Base-by-base conservation (phyloP, 2,113 vertebrate genomes). In the Apteryx owenii region DNA sequence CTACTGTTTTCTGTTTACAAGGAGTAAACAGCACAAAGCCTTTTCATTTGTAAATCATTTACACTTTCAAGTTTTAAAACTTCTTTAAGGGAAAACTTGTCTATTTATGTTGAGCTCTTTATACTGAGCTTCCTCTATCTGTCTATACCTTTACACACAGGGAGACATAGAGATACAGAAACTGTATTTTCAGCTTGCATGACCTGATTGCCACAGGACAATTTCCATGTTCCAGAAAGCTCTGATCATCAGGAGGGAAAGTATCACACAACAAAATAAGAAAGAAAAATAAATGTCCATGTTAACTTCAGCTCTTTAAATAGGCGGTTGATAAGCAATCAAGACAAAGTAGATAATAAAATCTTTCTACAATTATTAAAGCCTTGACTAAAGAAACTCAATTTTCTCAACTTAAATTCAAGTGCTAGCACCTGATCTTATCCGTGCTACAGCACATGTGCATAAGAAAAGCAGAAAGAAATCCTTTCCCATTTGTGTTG, bases 311-410 rank as follows among this genome's bases (percentile, higher is more conserved):
- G 10, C 48, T 33, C 21, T 83, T 85, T 64, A 60, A 22, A 38
- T 4, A 0, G 56, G 25, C 20, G 51, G 8, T 26, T 68, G 36
- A 75, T 78, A 81, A 75, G 23, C 31, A 80, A 70, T 25, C 6
- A 4, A 85, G 23, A 29, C 40, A 85, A 92, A 53, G 6, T 16
- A 85, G 11, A 28, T 76, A 72, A 61, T 28, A 73, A 94, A 62
- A 62, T n/a, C 29, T 88, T 90, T 85, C 72, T 71, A 56, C n/a
- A 61, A 13, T 51, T 92, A 75, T 71, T 92, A 82, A 92, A 95
- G 17, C 7, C 48, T 75, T 78, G 40, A 75, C 64, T 88, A 89
- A 95, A 94, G 23, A 12, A 11, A 42, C 40, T 81, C 62, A 79
- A 53, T 85, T 12, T 71, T 95, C 38, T 92, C 4, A 21, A 50